Evolutionary conservation across 37 sponge, comb jelly and placozoan species (phyloP), one percentile per base, ranked within the genome.

Genomic region (Oopsacas minuta): DNA sequence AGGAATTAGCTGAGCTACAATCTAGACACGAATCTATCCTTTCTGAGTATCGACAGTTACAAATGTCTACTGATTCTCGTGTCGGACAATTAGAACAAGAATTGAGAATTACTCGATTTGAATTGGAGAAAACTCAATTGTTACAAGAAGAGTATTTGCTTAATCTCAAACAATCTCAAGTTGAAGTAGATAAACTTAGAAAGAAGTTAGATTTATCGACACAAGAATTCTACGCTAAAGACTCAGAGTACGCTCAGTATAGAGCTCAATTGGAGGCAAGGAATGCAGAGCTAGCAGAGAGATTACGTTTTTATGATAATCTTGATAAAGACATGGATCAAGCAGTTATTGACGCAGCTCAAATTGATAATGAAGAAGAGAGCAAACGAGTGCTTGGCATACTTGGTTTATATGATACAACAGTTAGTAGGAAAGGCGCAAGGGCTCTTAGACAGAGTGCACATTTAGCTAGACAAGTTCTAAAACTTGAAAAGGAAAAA

Each of bases 251-350:
- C 30, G 83, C 83, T 12, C 38, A 37, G 37, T 23, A 28, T 28
- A 82, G 32, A 82, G 83, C 22, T 38, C 90, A 91, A 28, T 37
- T 91, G 85, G 93, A 92, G 81, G 52, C 53, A 10, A 85, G 82
- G 82, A 23, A 86, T 36, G 37, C 37, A 23, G 89, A 92, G 20
- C 86, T 53, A 36, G 3, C 39, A 1, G 83, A 52, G 42, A 81
- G 86, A 51, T 82, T 94, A 8, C 86, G 87, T 12, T 52, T 37
- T 0, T 94, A 91, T 38, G 93, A 94, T 86, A 89, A 88, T 38
- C 53, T 94, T 37, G 95, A 94, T 84, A 91, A 61, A 30, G 93
- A 94, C 34, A 52, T 94, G 75, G 95, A 94, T 82, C 90, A 94
- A 35, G 89, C 91, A 17, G 91, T 94, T 37, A 36, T 93, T 46